phyloP scores from a whole-genome alignment of 2,888 invertebrate species.

The Alviniconcha strummeri region DNA sequence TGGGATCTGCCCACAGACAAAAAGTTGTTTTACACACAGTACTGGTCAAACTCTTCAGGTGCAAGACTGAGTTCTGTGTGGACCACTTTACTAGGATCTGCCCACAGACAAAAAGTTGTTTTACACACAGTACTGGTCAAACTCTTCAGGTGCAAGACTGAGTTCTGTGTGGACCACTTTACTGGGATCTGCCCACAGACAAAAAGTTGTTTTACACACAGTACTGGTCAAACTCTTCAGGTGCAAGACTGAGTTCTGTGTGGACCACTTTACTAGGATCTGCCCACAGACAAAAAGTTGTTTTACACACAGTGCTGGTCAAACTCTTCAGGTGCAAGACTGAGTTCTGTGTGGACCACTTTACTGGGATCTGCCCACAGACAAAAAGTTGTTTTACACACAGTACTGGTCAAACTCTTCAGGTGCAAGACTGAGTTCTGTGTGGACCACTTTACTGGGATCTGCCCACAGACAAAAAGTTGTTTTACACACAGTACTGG shows the following conservation, averaged over 20 bases:
- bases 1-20: slow-evolving; percentile 75
- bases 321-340: slow-evolving; percentile 84
- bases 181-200: slow-evolving; percentile 76
- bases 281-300: slow-evolving; percentile 59
- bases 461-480: slow-evolving; percentile 73
- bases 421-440: slow-evolving; percentile 84
- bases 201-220: background rate
- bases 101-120: background rate
- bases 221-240: slow-evolving; percentile 84
- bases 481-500: slow-evolving; percentile 74
- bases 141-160: slow-evolving; percentile 83
- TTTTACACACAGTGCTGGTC: slow-evolving; percentile 76
- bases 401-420: slow-evolving; percentile 84
- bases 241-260: slow-evolving; percentile 84
- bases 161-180: slow-evolving; percentile 87
- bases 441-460: slow-evolving; percentile 82
- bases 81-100: slow-evolving; percentile 81
- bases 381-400: background rate
- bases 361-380: slow-evolving; percentile 78
- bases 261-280: slow-evolving; percentile 82
- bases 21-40: slow-evolving; percentile 57
- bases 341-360: slow-evolving; percentile 86
- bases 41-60: slow-evolving; percentile 84
- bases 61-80: slow-evolving; percentile 86
- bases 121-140: slow-evolving; percentile 78